Evolutionary conservation across 2,888 invertebrate genomes (phyloP).

Genomic region (Spodoptera exigua): DNA sequence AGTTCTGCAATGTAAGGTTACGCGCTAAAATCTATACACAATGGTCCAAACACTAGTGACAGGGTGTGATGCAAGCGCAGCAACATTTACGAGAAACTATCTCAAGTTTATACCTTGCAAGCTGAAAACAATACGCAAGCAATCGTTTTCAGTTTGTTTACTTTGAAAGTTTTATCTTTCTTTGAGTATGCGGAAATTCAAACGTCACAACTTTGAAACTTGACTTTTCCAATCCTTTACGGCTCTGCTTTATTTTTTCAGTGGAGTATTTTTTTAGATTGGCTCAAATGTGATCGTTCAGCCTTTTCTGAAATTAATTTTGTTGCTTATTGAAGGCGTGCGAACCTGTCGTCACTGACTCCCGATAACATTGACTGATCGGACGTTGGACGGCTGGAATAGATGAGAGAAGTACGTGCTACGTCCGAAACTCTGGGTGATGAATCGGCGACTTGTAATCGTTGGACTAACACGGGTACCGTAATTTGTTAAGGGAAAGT

Average conservation of each 20-base stretch:
- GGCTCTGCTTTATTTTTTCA: slow-evolving; percentile 7
- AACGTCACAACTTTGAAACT: slow-evolving; percentile 10
- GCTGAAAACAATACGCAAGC: slow-evolving; percentile 49
- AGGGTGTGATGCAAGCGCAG: slow-evolving; percentile 63
- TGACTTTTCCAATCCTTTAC: slow-evolving; percentile 12
- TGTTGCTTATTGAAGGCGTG: slow-evolving; percentile 75
- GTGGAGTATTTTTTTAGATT: slow-evolving; percentile 21
- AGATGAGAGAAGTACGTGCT: slow-evolving; percentile 85
- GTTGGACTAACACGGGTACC: slow-evolving; percentile 82
- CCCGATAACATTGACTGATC: slow-evolving; percentile 85
- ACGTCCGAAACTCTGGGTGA: slow-evolving; percentile 76
- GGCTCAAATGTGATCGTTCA: slow-evolving; percentile 49
- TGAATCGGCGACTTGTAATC: slow-evolving; percentile 87
- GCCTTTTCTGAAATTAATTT: slow-evolving; percentile 74
- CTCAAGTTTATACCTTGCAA: slow-evolving; percentile 69
- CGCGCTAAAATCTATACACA: slow-evolving; percentile 63
- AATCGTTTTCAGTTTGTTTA: slow-evolving; percentile 71
- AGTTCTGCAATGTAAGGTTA: slow-evolving; percentile 70
- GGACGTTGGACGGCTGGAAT: slow-evolving; percentile 78
- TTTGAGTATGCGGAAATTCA: slow-evolving; percentile 17
- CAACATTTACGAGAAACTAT: slow-evolving; percentile 67
- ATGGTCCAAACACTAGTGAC: slow-evolving; percentile 46
- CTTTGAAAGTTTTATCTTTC: slow-evolving; percentile 47
- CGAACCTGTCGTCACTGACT: slow-evolving; percentile 65
- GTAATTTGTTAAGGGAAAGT: slow-evolving; percentile 80